A percentile compares a stretch with the other conserved stretches of the same genome.
These are phyloP conservation scores for Lymantria monacha DNA, from an alignment of 2,888 invertebrate species.

Conservation along the genomic window DNA sequence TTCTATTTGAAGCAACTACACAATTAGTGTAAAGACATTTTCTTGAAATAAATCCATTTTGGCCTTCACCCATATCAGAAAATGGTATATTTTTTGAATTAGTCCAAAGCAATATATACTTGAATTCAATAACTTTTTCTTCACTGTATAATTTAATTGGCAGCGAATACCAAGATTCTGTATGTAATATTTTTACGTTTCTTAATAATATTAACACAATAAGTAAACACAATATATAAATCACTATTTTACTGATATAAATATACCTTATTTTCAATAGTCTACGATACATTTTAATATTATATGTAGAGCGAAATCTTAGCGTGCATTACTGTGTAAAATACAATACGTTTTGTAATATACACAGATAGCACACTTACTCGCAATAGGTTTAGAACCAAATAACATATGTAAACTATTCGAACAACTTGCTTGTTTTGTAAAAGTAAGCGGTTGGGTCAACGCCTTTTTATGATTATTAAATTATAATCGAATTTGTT, in stretches of 20 bases:
- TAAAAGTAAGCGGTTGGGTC: background rate
- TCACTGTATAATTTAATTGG: background rate
- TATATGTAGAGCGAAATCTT: background rate
- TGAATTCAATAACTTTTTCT: conserved; percentile 7
- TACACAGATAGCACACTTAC: background rate
- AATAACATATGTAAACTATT: background rate
- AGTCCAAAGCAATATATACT: conserved; percentile 62
- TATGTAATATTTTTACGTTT: background rate
- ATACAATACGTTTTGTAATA: background rate
- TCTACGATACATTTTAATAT: background rate
- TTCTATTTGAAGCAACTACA: conserved; percentile 9
- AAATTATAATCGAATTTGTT: no score
- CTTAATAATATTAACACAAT: background rate
- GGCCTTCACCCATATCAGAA: conserved; percentile 49
- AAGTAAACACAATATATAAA: background rate
- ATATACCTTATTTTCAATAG: background rate
- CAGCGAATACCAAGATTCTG: background rate
- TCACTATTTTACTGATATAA: background rate
- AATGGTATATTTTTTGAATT: conserved; percentile 45
- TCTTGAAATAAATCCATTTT: conserved; percentile 43
- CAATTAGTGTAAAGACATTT: conserved; percentile 36
- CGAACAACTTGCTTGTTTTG: background rate
- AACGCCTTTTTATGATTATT: background rate
- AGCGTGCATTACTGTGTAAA: background rate
- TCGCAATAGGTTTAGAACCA: background rate